Evolutionary conservation across 1,140 invertebrate genomes (phyloP), one percentile per base, ranked within the genome.

Genomic region (Aplysia californica): DNA sequence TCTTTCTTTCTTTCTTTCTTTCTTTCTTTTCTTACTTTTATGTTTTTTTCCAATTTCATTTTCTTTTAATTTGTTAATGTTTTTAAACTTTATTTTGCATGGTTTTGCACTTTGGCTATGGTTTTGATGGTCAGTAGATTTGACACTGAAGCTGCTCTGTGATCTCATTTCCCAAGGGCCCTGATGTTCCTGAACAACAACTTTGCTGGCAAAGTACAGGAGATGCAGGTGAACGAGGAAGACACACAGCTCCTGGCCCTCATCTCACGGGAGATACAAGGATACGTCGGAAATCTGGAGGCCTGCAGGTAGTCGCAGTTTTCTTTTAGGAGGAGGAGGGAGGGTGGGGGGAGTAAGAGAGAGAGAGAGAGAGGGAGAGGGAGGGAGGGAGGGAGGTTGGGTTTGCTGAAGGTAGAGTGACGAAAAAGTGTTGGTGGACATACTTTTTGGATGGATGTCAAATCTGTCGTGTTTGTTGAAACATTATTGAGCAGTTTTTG

Each of bases 151-250:
- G 26, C 39, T 18, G 33, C 20, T 70, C 36, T n/a, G 41, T 44
- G n/a, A 21, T 44, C 23, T 44, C 10, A n/a, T 15, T 70, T 29
- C 33, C 89, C 80, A 83, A 95, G 96, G 83, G 95, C 95, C 29
- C 88, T 99, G 38, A 94, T 94, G 76, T 99, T 99, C 90, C 92
- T 95, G 64, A 93, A 93, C 69, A 98, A 97, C 87, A 95, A 94
- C 84, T 99, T 96, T 90, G 92, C 93, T 33, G 93, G 94, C 2
- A 89, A 88, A 0, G 90, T 99, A 75, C 97, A 97, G 1, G 87
- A 91, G 5, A 93, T 98, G 83, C 85, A 90, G 3, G 86, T 95
- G 0, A 91, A 88, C 0, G 90, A 88, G 5, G 93, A 94, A 3
- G 97, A 99, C 86, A 92, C 93, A 31, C 91, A 93, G 39, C 86